phyloP scores from a whole-genome alignment of 1,140 invertebrate species.

The Zaprionus ornatus region DNA sequence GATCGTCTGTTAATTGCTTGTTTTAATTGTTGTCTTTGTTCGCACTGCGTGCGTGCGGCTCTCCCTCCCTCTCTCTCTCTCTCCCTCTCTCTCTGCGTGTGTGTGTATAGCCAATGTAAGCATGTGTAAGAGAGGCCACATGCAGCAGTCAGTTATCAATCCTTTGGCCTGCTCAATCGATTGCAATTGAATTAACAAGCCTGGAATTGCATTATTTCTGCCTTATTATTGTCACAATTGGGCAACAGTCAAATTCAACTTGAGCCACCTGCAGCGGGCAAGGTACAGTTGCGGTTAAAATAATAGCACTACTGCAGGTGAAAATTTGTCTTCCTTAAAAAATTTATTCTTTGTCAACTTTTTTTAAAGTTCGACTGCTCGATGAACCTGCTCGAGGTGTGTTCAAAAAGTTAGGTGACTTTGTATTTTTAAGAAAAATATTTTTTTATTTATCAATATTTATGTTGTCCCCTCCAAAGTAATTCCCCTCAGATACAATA shows the following conservation, averaged over 20 bases:
- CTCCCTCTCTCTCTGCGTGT: too few relatives aligned
- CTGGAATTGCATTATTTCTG: constrained; percentile 63
- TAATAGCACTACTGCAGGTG: too few relatives aligned
- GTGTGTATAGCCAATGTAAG: neutral
- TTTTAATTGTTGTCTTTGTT: constrained; percentile 70
- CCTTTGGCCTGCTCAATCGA: constrained; percentile 24
- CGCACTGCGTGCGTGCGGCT: constrained; percentile 2
- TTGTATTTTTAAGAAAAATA: too few relatives aligned
- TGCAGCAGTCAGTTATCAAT: neutral
- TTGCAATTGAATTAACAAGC: constrained; percentile 55
- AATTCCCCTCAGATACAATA: too few relatives aligned
- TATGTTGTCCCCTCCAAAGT: too few relatives aligned
- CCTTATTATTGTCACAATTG: constrained; percentile 46
- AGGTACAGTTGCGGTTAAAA: too few relatives aligned
- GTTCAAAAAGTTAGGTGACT: too few relatives aligned
- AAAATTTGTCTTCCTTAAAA: too few relatives aligned
- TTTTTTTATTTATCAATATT: too few relatives aligned
- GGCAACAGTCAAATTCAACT: neutral
- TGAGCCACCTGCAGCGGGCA: neutral
- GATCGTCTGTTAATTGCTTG: constrained; percentile 77
- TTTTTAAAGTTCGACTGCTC: too few relatives aligned
- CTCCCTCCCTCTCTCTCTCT: neutral
- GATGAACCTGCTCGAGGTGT: too few relatives aligned
- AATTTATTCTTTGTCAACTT: too few relatives aligned
- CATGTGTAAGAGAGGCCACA: neutral